Conservation (phyloP, 1,140 invertebrate species). For the Choristoneura fumiferana region DNA sequence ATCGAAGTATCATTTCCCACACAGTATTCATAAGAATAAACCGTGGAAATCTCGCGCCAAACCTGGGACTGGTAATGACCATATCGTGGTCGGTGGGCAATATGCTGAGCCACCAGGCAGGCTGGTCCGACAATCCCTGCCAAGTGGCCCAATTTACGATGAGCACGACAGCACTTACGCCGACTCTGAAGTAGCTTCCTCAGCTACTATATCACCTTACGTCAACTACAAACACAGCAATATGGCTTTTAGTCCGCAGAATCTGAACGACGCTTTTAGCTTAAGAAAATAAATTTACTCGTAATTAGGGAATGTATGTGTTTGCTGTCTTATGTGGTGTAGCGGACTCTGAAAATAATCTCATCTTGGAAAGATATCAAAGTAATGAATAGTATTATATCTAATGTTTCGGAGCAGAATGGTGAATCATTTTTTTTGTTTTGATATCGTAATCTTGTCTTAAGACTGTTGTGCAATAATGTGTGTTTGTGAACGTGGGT, state of each 20-base stretch:
- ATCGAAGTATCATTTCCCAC: background rate
- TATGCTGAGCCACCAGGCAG: conserved; percentile 71
- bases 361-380: too few species aligned
- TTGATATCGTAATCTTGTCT: background rate
- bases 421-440: too few species aligned
- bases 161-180: conserved; percentile 39
- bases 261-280: conserved; percentile 75
- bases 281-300: conserved; percentile 46
- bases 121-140: conserved; percentile 45
- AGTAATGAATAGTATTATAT: too few species aligned
- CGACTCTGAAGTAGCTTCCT: conserved; percentile 41
- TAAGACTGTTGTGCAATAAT: conserved; percentile 21
- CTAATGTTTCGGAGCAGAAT: too few species aligned
- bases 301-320: conserved; percentile 4
- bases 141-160: conserved; percentile 32
- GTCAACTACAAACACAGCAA: conserved; percentile 75
- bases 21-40: conserved; percentile 21
- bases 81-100: conserved; percentile 64
- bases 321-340: too few species aligned
- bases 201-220: conserved; percentile 61
- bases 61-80: conserved; percentile 30
- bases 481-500: conserved; percentile 3
- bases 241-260: conserved; percentile 76
- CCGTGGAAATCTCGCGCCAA: conserved; percentile 23
- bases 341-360: too few species aligned